Evolutionary conservation across 2,888 invertebrate species (phyloP), one percentile per base, ranked within the genome.

Genomic region (Anarsia innoxiella): DNA sequence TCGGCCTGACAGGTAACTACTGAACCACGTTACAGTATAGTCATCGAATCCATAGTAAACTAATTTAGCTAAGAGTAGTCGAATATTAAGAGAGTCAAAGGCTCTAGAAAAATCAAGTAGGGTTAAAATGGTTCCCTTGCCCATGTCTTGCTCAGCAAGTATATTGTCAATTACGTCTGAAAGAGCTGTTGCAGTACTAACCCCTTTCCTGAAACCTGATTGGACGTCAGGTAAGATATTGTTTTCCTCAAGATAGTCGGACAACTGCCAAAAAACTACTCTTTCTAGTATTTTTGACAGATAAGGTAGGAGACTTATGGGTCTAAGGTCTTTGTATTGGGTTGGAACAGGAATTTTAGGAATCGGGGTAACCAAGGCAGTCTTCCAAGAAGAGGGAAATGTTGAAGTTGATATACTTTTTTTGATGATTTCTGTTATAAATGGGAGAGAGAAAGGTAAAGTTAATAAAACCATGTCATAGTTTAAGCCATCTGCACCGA

Each of bases 401-500:
- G 6, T 28, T 2, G 4, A 11, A 12, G 12, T 5, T 3, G 13
- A 11, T 12, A 12, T 13, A 8, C 2, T 13, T 5, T 28, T 4
- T 2, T 13, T 13, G 3, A 28, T 13, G 9, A 28, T 28, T 12
- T 5, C 11, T 8, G 28, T 28, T 2, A 28, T 13, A 28, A 12
- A 11, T 13, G 12, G 12, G 6, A 28, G 13, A 13, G 28, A 13
- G n/a, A 5, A 6, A 28, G 28, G 28, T 11, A 28, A 11, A 13
- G 28, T 28, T 5, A 28, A 13, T 3, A 28, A 8, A 2, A 28
- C 13, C 28, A 28, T 28, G 4, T 28, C 28, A 8, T 1, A 2
- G 12, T 4, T 35, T n/a, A 42, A 41, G 4, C 27, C 27, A 29
- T 45, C 45, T 12, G 9, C 11, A 13, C 41, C 40, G 10, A 31